Evolutionary conservation across 1,140 invertebrate species (phyloP).

Genomic region (Pomacea maculata): DNA sequence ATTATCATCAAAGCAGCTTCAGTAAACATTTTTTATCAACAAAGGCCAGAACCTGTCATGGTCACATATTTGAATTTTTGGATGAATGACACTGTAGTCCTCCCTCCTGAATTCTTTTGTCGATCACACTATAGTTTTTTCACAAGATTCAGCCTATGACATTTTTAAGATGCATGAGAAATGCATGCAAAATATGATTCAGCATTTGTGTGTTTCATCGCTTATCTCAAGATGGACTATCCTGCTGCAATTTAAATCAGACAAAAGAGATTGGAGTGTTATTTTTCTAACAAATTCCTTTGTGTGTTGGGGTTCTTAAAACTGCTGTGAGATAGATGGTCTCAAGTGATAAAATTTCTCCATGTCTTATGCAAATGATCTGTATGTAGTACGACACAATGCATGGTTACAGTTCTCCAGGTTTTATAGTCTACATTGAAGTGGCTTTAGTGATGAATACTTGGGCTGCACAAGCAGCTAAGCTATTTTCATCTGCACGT

Average conservation of each 20-base stretch:
- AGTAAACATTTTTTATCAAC: too few species aligned
- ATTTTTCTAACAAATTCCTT: conserved; percentile 20
- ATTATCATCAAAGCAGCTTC: too few species aligned
- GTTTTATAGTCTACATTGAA: not conserved
- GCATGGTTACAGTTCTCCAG: not conserved
- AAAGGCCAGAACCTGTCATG: too few species aligned
- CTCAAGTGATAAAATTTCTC: conserved; percentile 14
- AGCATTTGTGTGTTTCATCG: not conserved
- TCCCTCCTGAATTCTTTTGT: too few species aligned
- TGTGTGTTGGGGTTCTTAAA: conserved; percentile 12
- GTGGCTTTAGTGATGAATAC: not conserved
- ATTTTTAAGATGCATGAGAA: too few species aligned
- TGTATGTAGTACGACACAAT: not conserved
- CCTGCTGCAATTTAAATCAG: too few species aligned
- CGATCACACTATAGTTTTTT: too few species aligned
- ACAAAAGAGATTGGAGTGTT: conserved; percentile 3
- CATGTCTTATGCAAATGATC: conserved; percentile 13
- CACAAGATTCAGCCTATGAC: too few species aligned
- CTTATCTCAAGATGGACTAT: not conserved
- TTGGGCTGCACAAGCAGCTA: too few species aligned
- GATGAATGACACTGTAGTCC: too few species aligned
- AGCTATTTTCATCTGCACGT: too few species aligned
- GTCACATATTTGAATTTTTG: too few species aligned
- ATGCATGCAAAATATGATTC: not conserved
- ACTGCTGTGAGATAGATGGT: conserved; percentile 14